These are phyloP conservation scores for Helicoverpa zea DNA, from an alignment of 1,140 invertebrate species.

Conservation along the genomic window DNA sequence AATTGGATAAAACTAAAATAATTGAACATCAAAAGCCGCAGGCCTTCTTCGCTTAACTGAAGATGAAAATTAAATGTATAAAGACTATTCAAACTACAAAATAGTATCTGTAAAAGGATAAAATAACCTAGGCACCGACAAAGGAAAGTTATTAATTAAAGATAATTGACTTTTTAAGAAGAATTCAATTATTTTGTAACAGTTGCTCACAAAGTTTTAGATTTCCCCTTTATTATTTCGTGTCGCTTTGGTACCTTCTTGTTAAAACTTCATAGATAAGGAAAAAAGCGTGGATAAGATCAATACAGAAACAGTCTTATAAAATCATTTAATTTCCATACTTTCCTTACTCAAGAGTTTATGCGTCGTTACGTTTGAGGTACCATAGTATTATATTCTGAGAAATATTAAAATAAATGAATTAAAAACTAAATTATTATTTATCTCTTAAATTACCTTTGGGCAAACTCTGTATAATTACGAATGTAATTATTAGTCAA, in stretches of 20 bases:
- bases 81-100: background rate
- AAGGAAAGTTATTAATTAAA: slow-evolving; percentile 48
- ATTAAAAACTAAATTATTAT: too few species aligned
- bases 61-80: slow-evolving; percentile 11
- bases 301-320: slow-evolving; percentile 4
- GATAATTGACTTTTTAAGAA: slow-evolving; percentile 39
- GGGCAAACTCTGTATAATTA: too few species aligned
- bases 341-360: background rate
- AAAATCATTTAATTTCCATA: background rate
- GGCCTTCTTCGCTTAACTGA: slow-evolving; percentile 14
- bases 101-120: background rate
- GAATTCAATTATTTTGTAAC: slow-evolving; percentile 23
- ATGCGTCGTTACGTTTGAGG: too few species aligned
- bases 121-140: slow-evolving; percentile 11
- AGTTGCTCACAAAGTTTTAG: slow-evolving; percentile 7
- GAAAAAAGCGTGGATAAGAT: background rate
- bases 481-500: too few species aligned
- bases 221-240: background rate
- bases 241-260: slow-evolving; percentile 5
- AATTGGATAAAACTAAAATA: background rate
- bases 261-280: slow-evolving; percentile 30
- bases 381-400: too few species aligned
- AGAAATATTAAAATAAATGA: too few species aligned
- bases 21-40: background rate
- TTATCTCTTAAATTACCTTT: too few species aligned